A percentile compares a stretch with the other conserved stretches of the same genome.
Evolutionary conservation across 2,888 invertebrate genomes (phyloP).

Genomic region (Apotomis betuletana): DNA sequence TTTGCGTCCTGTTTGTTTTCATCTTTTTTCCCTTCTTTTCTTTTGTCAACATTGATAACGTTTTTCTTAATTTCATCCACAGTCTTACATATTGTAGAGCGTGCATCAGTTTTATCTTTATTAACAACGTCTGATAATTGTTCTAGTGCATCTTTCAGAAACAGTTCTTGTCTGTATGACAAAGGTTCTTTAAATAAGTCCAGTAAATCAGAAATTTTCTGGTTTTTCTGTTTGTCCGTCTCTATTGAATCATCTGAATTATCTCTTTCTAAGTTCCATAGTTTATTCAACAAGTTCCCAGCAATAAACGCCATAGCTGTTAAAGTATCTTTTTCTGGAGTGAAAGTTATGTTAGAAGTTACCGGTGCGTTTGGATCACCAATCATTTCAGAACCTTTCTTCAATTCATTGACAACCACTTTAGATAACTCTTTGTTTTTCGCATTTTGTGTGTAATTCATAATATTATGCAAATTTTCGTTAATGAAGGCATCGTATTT

Average conservation of each 20-base stretch:
- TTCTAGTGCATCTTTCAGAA: slow-evolving; percentile 69
- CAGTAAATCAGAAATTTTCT: slow-evolving; percentile 69
- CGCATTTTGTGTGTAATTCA: slow-evolving; percentile 59
- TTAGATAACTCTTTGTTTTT: slow-evolving; percentile 71
- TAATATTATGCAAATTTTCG: slow-evolving; percentile 53
- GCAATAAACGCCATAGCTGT: slow-evolving; percentile 77
- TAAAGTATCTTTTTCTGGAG: slow-evolving; percentile 74
- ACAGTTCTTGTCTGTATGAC: slow-evolving; percentile 68
- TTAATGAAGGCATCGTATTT: slow-evolving; percentile 51
- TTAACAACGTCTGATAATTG: slow-evolving; percentile 66
- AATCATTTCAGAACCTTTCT: slow-evolving; percentile 64
- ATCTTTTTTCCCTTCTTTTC: slow-evolving; percentile 17
- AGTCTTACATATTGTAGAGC: slow-evolving; percentile 66
- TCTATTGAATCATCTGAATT: slow-evolving; percentile 60
- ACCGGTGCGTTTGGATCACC: slow-evolving; percentile 63
- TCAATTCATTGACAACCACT: slow-evolving; percentile 71
- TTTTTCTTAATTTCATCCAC: slow-evolving; percentile 52
- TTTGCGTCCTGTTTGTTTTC: too few species aligned
- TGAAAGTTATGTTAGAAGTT: slow-evolving; percentile 74
- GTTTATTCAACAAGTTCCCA: slow-evolving; percentile 73
- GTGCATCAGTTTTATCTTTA: slow-evolving; percentile 59
- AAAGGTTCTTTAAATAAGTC: slow-evolving; percentile 75
- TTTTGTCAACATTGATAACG: slow-evolving; percentile 40
- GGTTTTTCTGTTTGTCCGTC: slow-evolving; percentile 67
- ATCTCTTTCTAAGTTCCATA: slow-evolving; percentile 76